Evolutionary conservation across 2,797 vertebrate genomes (phyloP).

Genomic region (Rhincodon typus): DNA sequence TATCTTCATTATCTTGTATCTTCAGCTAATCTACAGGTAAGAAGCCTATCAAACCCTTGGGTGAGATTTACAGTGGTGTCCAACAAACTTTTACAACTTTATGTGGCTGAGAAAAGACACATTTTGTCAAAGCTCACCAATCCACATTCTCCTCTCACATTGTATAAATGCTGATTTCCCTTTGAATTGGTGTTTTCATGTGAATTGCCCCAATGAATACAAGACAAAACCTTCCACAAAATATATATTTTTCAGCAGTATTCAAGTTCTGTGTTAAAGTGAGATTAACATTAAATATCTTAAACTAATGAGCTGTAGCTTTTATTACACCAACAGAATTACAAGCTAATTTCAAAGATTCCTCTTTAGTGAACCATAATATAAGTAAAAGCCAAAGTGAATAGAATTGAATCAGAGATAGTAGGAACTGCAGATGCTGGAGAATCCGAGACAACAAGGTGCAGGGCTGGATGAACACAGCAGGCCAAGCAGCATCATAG

Average conservation of each 20-base stretch:
- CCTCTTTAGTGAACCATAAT: background rate
- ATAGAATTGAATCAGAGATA: background rate
- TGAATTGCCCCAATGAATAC: no score
- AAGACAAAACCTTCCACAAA: no score
- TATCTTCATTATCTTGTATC: background rate
- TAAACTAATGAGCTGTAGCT: background rate
- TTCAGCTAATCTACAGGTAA: background rate
- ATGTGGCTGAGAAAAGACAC: no score
- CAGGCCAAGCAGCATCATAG: no score
- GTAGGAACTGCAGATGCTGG: no score
- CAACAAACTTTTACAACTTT: background rate
- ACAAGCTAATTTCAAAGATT: background rate
- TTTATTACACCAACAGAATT: background rate
- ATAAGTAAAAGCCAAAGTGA: background rate
- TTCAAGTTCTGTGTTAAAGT: background rate
- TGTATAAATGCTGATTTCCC: no score
- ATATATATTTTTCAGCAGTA: no score
- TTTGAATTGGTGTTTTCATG: no score
- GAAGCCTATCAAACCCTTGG: background rate
- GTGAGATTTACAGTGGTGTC: background rate
- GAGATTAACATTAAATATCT: background rate
- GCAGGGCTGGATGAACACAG: no score
- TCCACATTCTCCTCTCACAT: no score
- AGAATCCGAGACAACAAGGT: no score
- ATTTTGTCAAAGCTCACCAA: no score